phyloP scores from a whole-genome alignment of 2,113 vertebrate species.

The Bambusicola thoracicus region DNA sequence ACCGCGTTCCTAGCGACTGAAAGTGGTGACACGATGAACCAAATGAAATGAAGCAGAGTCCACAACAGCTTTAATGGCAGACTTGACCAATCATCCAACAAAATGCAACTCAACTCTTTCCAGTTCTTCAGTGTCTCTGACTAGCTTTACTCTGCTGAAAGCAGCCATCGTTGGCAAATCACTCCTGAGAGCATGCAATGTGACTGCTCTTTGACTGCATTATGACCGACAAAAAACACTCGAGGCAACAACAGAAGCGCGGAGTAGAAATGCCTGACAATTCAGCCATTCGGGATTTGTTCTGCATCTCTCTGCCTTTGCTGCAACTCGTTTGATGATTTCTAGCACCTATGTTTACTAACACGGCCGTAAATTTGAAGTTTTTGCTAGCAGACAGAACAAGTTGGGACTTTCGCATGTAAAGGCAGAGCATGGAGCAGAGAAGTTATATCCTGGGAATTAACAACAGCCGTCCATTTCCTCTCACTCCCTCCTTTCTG shows the following conservation, averaged over 20 bases:
- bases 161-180: background rate
- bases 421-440: background rate
- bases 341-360: background rate
- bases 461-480: background rate
- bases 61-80: background rate
- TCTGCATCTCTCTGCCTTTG: background rate
- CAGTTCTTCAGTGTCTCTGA: background rate
- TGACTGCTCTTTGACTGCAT: background rate
- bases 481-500: background rate
- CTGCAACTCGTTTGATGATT: background rate
- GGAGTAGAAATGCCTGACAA: background rate
- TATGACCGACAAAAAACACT: background rate
- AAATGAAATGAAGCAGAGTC: background rate
- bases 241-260: background rate
- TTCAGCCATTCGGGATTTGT: background rate
- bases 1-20: background rate
- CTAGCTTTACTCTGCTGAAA: constrained; percentile 7
- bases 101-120: background rate
- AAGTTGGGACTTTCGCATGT: background rate
- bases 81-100: background rate
- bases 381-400: background rate
- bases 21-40: background rate
- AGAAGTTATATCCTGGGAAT: background rate
- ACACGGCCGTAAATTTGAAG: background rate
- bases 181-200: background rate